Conservation (phyloP, 37 sponge, comb jelly and placozoan genomes). For the Aphrocallistes beatrix region DNA sequence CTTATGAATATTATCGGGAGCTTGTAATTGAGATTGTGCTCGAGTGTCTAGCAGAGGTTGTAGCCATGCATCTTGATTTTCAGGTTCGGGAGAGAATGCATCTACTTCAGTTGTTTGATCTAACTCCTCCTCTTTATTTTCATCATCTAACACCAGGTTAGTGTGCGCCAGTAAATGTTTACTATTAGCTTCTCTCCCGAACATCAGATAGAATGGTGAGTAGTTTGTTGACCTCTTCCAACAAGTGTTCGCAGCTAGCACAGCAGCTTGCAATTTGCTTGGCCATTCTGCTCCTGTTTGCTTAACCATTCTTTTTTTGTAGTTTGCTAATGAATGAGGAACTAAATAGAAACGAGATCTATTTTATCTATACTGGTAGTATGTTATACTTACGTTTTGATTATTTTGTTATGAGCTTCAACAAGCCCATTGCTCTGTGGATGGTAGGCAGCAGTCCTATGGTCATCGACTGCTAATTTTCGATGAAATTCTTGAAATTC, state of each 20-base stretch:
- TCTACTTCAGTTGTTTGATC: too few relatives aligned
- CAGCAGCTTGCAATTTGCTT: conserved; percentile 10
- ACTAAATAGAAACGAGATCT: too few relatives aligned
- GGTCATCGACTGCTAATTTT: too few relatives aligned
- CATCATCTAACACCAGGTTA: not conserved
- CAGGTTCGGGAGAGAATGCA: conserved; percentile 16
- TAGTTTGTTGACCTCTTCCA: conserved; percentile 9
- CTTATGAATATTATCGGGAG: not conserved
- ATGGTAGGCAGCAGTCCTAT: too few relatives aligned
- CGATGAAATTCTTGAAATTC: too few relatives aligned
- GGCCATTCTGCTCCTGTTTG: not conserved
- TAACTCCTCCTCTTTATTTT: not conserved
- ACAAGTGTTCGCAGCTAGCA: not conserved
- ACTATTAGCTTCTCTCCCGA: not conserved
- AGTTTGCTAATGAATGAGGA: too few relatives aligned
- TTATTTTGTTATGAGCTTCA: too few relatives aligned
- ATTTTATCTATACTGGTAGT: too few relatives aligned
- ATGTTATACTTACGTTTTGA: too few relatives aligned
- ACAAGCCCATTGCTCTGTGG: too few relatives aligned
- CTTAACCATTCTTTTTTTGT: not conserved
- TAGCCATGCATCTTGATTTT: not conserved
- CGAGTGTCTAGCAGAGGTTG: not conserved
- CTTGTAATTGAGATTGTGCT: not conserved
- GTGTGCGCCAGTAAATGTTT: not conserved
- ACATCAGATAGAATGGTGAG: conserved; percentile 19